Percentiles rank a stretch among this genome's conserved stretches.
Conservation (phyloP, 2,888 invertebrate genomes). For the Catotricha subobsoleta region DNA sequence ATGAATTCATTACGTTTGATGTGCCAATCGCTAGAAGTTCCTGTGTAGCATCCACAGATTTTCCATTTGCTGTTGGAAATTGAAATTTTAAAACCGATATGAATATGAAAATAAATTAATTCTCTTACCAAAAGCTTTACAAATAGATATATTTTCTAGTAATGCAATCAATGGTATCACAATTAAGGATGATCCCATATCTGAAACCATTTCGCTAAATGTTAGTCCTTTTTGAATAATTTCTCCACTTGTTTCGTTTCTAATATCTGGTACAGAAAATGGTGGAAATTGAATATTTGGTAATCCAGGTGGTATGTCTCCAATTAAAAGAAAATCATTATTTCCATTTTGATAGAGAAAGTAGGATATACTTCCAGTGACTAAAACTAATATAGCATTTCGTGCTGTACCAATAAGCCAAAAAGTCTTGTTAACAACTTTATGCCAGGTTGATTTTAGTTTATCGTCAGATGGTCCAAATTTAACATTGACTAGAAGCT, state of each 20-base stretch:
- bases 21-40: constrained; percentile 75
- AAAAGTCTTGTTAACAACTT: constrained; percentile 42
- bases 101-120: not conserved
- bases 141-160: constrained; percentile 80
- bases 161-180: constrained; percentile 76
- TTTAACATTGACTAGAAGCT: constrained; percentile 45
- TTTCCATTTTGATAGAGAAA: constrained; percentile 38
- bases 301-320: constrained; percentile 54
- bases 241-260: constrained; percentile 36
- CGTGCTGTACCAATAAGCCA: constrained; percentile 67
- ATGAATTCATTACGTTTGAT: constrained; percentile 61
- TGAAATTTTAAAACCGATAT: constrained; percentile 9
- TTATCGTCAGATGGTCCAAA: constrained; percentile 37
- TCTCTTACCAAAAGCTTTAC: constrained; percentile 63
- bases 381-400: constrained; percentile 67
- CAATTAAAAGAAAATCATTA: constrained; percentile 47
- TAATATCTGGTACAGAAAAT: constrained; percentile 39
- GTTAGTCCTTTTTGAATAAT: constrained; percentile 13
- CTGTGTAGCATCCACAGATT: constrained; percentile 75
- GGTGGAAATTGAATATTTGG: constrained; percentile 48
- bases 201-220: constrained; percentile 56
- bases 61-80: constrained; percentile 44
- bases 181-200: constrained; percentile 66
- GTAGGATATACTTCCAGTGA: constrained; percentile 47
- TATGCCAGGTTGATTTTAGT: constrained; percentile 36